Base-by-base conservation (phyloP, 2,888 invertebrate species). In the Caenorhabditis auriculariae region DNA sequence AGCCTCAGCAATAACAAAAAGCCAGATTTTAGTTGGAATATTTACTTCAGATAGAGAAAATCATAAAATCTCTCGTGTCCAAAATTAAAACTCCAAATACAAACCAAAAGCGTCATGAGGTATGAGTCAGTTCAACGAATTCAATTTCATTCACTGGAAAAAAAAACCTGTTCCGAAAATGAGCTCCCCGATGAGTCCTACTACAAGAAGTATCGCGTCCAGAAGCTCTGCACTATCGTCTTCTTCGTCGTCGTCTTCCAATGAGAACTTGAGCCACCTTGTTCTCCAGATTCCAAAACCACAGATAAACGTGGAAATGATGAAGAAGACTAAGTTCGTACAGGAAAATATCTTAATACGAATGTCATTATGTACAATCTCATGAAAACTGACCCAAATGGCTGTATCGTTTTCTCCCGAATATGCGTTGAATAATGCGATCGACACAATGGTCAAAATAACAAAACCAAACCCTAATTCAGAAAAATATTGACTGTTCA, bases 201-300 rank as follows among this genome's bases (percentile, higher is more conserved):
- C 64, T 2, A 73, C 70, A 0, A 73, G 59, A 4, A 73, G 59
- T 12, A 73, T 73, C 56, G 63, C 46, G 50, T 73, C 73, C 1
- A 73, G 57, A 5, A 73, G 55, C 45, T 73, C 73, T 27, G 69
- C 73, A 37, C 69, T 73, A 44, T 66, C 69, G 43, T 73, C 70
- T 44, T 69, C 70, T 28, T 65, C 69, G 7, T 66, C 62, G 24
- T 60, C 66, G 15, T 65, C 64, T 42, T 65, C 70, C 41, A 54
- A 38, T 7, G 63, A 53, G 45, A 70, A 72, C 35, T 64, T 61
- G 28, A 72, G 41, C 7, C 65, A 66, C 41, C 59, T 66, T 69
- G 70, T 70, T 45, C 70, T 50, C 67, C 67, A 70, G 24, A 73
- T 66, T 4, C 69, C 70, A 38, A 58, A 66, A 7, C 60, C 39